Evolutionary conservation across 1,140 invertebrate species (phyloP).

Genomic region (Littorina saxatilis): DNA sequence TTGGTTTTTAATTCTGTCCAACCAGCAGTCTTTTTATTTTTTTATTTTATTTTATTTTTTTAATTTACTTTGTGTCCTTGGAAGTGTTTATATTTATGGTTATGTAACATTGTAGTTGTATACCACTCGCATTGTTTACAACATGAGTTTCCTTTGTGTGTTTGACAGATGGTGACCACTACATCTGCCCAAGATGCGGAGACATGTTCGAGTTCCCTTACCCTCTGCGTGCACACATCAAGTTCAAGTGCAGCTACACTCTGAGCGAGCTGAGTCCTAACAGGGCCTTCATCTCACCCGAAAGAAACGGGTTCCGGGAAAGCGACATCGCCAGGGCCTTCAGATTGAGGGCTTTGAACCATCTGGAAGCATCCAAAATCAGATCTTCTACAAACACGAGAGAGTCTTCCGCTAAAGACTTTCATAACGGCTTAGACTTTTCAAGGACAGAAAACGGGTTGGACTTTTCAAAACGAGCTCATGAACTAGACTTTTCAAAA

Average conservation of each 20-base stretch:
- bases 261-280: constrained; percentile 23
- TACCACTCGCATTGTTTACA: too few species aligned
- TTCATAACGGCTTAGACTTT: not conserved
- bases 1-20: too few species aligned
- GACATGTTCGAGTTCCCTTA: constrained; percentile 68
- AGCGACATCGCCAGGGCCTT: not conserved
- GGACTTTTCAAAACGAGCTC: not conserved
- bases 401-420: not conserved
- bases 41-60: not conserved
- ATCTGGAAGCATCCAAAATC: not conserved
- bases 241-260: constrained; percentile 65
- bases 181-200: constrained; percentile 65
- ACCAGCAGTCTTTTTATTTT: not conserved
- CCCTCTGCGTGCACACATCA: constrained; percentile 69
- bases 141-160: too few species aligned
- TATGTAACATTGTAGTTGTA: too few species aligned
- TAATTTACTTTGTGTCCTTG: not conserved
- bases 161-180: constrained; percentile 60
- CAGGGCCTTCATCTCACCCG: not conserved
- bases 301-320: not conserved
- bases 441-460: not conserved
- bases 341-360: not conserved
- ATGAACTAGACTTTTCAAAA: not conserved
- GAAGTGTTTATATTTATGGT: too few species aligned
- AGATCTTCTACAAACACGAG: not conserved